Conservation (phyloP, 2,113 vertebrate genomes). For the Calonectris borealis region DNA sequence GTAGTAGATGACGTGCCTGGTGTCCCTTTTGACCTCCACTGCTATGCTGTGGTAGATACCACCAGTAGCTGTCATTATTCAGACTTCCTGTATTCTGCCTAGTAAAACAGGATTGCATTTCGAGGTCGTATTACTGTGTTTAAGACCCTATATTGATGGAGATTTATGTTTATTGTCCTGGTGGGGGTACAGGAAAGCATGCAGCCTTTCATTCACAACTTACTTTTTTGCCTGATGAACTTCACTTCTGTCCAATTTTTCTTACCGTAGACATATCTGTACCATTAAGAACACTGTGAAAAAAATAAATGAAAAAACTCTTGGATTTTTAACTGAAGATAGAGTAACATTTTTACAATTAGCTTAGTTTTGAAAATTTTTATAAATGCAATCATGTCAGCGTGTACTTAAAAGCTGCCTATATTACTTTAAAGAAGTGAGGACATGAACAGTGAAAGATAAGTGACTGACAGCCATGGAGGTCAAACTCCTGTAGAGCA, state of each 20-base stretch:
- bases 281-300: neutral
- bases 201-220: neutral
- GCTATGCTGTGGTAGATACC: neutral
- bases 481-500: neutral
- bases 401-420: neutral
- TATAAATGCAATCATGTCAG: neutral
- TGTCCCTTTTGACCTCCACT: neutral
- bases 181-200: neutral
- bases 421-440: neutral
- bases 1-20: neutral
- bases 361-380: neutral
- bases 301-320: neutral
- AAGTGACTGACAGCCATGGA: neutral
- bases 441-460: neutral
- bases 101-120: neutral
- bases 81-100: neutral
- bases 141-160: neutral
- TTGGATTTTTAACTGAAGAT: neutral
- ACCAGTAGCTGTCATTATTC: neutral
- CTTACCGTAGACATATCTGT: neutral
- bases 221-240: neutral
- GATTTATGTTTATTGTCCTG: neutral
- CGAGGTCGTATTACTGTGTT: neutral
- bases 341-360: neutral
- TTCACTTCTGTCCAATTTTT: neutral